Evolutionary conservation across 1,140 invertebrate genomes (phyloP).

Genomic region (Zaprionus camerounensis): DNA sequence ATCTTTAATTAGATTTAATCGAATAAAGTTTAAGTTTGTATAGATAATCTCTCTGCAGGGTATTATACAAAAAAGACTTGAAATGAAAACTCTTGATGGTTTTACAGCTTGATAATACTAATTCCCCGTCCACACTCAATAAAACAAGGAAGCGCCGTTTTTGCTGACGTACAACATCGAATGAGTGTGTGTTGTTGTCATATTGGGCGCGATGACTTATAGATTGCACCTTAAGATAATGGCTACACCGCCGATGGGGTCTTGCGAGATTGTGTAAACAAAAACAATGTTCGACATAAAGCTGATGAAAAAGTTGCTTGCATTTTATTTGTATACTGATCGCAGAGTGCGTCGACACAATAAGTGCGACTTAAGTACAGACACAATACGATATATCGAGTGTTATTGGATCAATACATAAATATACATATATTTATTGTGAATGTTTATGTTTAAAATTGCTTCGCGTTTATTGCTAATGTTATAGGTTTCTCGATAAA

Average conservation of each 20-base stretch:
- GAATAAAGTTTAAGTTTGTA: not conserved
- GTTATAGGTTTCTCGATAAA: slow-evolving; percentile 38
- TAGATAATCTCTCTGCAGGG: not conserved
- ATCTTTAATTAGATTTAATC: not conserved
- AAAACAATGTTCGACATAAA: slow-evolving; percentile 39
- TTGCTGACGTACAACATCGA: not conserved
- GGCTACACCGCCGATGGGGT: slow-evolving; percentile 10
- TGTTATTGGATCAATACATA: slow-evolving; percentile 24
- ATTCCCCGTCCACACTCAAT: not conserved
- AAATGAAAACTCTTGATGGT: not conserved
- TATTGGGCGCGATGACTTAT: slow-evolving; percentile 15
- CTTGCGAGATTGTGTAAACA: slow-evolving; percentile 13
- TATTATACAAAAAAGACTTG: not conserved
- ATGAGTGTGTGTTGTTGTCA: not conserved
- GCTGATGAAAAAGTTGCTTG: slow-evolving; percentile 57
- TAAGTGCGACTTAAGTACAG: slow-evolving; percentile 8
- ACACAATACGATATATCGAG: slow-evolving; percentile 21
- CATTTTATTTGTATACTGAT: slow-evolving; percentile 54
- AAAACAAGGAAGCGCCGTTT: not conserved
- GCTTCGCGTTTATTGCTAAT: slow-evolving; percentile 45
- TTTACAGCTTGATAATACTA: not conserved
- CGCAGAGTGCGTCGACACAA: not conserved
- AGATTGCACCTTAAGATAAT: slow-evolving; percentile 18
- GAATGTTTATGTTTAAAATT: slow-evolving; percentile 47
- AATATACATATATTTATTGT: slow-evolving; percentile 28